phyloP scores from a whole-genome alignment of 2,888 invertebrate species.

The Meandrusa payeni region DNA sequence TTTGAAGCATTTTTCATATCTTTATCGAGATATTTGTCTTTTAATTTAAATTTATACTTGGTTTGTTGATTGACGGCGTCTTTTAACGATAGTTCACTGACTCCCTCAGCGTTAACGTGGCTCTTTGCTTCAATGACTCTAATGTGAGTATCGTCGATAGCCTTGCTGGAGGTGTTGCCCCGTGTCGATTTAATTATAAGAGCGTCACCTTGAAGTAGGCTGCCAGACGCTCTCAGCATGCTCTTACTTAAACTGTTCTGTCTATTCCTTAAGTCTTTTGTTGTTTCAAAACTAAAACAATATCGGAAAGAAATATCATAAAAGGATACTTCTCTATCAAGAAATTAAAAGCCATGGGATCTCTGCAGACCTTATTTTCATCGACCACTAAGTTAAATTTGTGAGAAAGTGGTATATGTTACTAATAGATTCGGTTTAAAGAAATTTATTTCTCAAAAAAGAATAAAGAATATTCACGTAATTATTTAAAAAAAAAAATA shows the following conservation, averaged over 20 bases:
- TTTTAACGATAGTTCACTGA: constrained; percentile 34
- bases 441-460: no score
- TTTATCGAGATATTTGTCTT: constrained; percentile 59
- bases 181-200: constrained; percentile 65
- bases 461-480: no score
- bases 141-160: constrained; percentile 54
- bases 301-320: no score
- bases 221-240: constrained; percentile 67
- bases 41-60: constrained; percentile 51
- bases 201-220: constrained; percentile 67
- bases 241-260: constrained; percentile 73
- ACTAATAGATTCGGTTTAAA: no score
- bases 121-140: constrained; percentile 48
- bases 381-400: no score
- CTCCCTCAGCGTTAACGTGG: constrained; percentile 35
- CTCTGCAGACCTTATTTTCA: no score
- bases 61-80: constrained; percentile 50
- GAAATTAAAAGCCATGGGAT: no score
- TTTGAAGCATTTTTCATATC: constrained; percentile 67
- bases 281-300: constrained; percentile 58
- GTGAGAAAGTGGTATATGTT: no score
- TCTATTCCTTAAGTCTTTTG: constrained; percentile 69
- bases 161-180: constrained; percentile 50
- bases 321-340: no score
- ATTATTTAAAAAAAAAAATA: no score